These are phyloP conservation scores for Campylomormyrus numenius DNA, from an alignment of 2,113 vertebrate genomes.

Conservation along the genomic window DNA sequence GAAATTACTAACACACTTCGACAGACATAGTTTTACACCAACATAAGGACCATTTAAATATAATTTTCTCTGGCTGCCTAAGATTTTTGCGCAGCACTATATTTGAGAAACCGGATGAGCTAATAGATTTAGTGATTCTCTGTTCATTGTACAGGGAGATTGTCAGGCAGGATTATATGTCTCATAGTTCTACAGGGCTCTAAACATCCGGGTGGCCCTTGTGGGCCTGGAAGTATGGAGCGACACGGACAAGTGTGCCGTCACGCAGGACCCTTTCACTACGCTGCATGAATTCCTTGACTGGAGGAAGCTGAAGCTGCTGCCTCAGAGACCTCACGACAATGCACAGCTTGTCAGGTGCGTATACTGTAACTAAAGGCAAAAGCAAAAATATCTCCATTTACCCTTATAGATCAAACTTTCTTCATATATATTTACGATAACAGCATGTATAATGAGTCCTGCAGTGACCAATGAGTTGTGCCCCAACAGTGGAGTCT, in stretches of 20 bases:
- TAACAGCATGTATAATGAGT: neutral
- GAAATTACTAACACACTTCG: neutral
- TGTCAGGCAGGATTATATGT: neutral
- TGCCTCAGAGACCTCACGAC: slow-evolving; percentile 86
- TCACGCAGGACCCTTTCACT: slow-evolving; percentile 88
- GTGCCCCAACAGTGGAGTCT: slow-evolving; percentile 72
- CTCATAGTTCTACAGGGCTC: slow-evolving; percentile 81
- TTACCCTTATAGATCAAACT: neutral
- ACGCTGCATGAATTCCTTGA: slow-evolving; percentile 93
- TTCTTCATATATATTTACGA: neutral
- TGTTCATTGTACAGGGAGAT: neutral
- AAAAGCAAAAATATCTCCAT: neutral
- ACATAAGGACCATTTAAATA: neutral
- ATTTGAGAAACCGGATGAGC: neutral
- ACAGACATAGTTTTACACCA: neutral
- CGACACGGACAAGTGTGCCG: slow-evolving; percentile 81
- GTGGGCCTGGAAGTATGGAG: slow-evolving; percentile 95
- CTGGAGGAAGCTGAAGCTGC: slow-evolving; percentile 87
- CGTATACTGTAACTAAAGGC: neutral
- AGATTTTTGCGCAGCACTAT: neutral
- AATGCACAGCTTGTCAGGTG: slow-evolving; percentile 94
- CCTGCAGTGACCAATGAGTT: neutral
- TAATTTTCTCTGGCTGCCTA: neutral
- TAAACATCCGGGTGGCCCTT: slow-evolving; percentile 89
- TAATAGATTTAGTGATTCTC: neutral